Evolutionary conservation across 1,140 invertebrate genomes (phyloP).

Genomic region (Ooceraea biroi): DNA sequence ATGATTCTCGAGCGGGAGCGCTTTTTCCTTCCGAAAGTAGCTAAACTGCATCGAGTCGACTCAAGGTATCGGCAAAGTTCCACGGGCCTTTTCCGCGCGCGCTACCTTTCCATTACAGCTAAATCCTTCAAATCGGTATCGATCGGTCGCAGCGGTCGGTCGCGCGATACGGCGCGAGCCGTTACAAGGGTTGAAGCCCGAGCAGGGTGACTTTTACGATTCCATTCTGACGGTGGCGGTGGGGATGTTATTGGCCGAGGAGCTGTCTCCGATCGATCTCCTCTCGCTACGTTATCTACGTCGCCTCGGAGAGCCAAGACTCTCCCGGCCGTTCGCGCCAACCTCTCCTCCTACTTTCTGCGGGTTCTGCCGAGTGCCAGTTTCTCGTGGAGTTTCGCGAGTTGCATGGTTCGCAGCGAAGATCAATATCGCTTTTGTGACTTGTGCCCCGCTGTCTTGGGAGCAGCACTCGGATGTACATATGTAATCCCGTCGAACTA

Average conservation of each 20-base stretch:
- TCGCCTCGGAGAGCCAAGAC: constrained; percentile 20
- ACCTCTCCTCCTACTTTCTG: constrained; percentile 22
- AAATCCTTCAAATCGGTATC: constrained; percentile 51
- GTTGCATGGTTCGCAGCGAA: background rate
- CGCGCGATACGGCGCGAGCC: constrained; percentile 17
- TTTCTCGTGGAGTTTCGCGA: constrained; percentile 61
- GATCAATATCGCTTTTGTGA: constrained; percentile 63
- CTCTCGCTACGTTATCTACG: constrained; percentile 20
- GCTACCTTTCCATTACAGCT: constrained; percentile 15
- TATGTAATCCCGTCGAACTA: constrained; percentile 8
- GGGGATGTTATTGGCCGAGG: constrained; percentile 43
- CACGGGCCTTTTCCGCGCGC: background rate
- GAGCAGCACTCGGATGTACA: background rate
- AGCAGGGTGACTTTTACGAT: constrained; percentile 66
- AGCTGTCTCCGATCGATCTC: constrained; percentile 61
- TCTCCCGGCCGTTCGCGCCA: background rate
- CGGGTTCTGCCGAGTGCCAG: constrained; percentile 33
- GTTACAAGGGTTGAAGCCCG: constrained; percentile 19
- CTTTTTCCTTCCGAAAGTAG: background rate
- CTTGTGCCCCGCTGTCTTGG: constrained; percentile 19
- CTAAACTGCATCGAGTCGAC: constrained; percentile 27
- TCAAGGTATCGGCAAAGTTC: constrained; percentile 21
- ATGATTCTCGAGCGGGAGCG: background rate
- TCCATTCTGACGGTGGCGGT: constrained; percentile 41
- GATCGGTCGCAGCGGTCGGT: constrained; percentile 44